Percentiles rank a stretch among this genome's conserved stretches.
phyloP scores from a whole-genome alignment of 2,797 vertebrate genomes.

The Thripadectes ignobilis region DNA sequence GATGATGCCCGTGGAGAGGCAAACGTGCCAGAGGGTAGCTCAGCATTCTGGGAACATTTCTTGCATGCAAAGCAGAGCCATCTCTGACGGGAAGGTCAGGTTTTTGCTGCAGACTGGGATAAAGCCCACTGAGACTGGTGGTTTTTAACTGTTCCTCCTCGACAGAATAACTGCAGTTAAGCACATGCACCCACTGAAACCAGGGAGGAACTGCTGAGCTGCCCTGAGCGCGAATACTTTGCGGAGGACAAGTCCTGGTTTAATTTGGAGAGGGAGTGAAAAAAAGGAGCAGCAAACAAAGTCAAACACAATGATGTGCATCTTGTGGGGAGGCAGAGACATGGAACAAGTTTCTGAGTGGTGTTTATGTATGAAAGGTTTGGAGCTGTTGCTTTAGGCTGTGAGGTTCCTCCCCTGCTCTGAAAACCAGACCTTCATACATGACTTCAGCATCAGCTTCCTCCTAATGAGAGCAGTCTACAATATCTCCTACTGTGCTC shows the following conservation, averaged over 20 bases:
- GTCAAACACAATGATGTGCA: not conserved
- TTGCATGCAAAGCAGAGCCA: not conserved
- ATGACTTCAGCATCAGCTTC: not conserved
- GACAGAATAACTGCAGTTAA: not conserved
- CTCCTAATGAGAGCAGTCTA: not conserved
- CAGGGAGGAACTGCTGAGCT: not conserved
- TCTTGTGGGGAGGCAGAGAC: not conserved
- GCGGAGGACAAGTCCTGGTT: not conserved
- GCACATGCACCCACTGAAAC: not conserved
- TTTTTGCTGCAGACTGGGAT: not conserved
- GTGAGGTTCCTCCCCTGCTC: not conserved
- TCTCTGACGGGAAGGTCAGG: not conserved
- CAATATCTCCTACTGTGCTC: not conserved
- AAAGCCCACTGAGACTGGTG: not conserved
- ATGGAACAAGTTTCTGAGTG: rapidly evolving
- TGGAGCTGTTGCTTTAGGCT: not conserved
- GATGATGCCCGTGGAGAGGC: not conserved
- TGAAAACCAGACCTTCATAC: not conserved
- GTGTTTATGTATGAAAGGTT: not conserved
- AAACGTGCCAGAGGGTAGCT: not conserved
- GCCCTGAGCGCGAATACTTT: not conserved
- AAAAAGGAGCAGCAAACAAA: not conserved
- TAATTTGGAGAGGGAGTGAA: not conserved
- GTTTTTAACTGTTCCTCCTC: not conserved
- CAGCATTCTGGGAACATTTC: not conserved